Base-by-base conservation (phyloP, 2,888 invertebrate species). In the Eustalomyia histrio region DNA sequence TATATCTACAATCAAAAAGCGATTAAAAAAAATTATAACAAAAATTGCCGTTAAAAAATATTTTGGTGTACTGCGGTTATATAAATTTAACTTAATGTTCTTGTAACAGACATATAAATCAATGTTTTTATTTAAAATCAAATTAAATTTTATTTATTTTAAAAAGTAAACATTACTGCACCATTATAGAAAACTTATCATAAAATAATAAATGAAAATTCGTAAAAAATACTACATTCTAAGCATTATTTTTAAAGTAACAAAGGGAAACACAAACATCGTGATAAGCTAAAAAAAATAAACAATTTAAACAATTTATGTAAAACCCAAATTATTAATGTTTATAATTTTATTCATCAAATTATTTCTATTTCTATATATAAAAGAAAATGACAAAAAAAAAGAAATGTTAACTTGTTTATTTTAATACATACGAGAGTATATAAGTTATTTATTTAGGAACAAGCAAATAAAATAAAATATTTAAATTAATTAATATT, bases 211-310 rank as follows among this genome's bases (percentile, higher is more conserved):
- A 79, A 47, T 73, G 55, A 75, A 72, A 76, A 47, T 60, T 65
- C 60, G 55, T 72, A 50, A 47, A 52, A 68, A 60, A 33, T 63
- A 63, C 50, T 76, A 80, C 29, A 73, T 69, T 73, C 47, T 80
- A 78, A 81, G 71, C 65, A 78, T 81, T 75, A 74, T 75, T 81
- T 84, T 81, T 85, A 82, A 83, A 83, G 83, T 80, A 86, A 85
- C 85, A 84, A 85, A 85, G 83, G 85, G 84, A 86, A 87, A 85
- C 85, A 87, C 85, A 85, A 86, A 86, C 84, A 88, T 87, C 80
- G 86, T 87, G 86, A 86, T 87, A 86, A 85, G 82, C 85, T 80
- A 79, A 80, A 80, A 79, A 75, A 52, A 64, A 71, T 55, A 76
- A 75, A 29, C 21, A 65, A 76, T 29, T 65, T 43, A 53, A 65